Percentiles rank a stretch among this genome's conserved stretches.
Evolutionary conservation across 2,113 vertebrate species (phyloP).

Genomic region (Nibea coibor): DNA sequence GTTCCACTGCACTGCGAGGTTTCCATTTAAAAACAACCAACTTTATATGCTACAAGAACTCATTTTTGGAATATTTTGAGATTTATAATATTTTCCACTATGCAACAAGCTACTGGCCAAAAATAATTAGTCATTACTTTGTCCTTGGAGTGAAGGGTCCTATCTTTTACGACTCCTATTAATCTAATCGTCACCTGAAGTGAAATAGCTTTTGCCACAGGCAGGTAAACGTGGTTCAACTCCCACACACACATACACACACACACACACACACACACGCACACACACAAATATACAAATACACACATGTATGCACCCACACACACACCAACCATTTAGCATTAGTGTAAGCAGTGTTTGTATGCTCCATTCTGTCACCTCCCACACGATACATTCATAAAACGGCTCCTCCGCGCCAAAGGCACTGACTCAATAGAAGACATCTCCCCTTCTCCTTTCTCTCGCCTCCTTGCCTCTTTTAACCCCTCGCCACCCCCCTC

Average conservation of each 20-base stretch:
- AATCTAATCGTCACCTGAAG: conserved; percentile 73
- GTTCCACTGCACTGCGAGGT: background rate
- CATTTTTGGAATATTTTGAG: conserved; percentile 23
- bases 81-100: conserved; percentile 35
- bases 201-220: conserved; percentile 69
- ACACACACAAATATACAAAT: conserved; percentile 27
- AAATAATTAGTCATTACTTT: conserved; percentile 61
- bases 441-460: conserved; percentile 54
- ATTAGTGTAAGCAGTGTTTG: conserved; percentile 78
- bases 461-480: conserved; percentile 46
- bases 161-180: conserved; percentile 64
- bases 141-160: conserved; percentile 69
- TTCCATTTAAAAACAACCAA: background rate
- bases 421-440: conserved; percentile 66
- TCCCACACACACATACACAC: conserved; percentile 39
- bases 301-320: conserved; percentile 41
- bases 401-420: conserved; percentile 70
- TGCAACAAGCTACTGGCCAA: conserved; percentile 37
- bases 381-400: conserved; percentile 83
- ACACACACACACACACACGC: conserved; percentile 46
- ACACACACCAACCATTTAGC: conserved; percentile 64
- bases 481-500: conserved; percentile 3
- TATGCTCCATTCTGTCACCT: conserved; percentile 78
- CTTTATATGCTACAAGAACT: background rate
- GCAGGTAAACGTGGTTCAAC: conserved; percentile 66